Conservation (phyloP, 2,888 invertebrate species). For the Pharmacophagus antenor region DNA sequence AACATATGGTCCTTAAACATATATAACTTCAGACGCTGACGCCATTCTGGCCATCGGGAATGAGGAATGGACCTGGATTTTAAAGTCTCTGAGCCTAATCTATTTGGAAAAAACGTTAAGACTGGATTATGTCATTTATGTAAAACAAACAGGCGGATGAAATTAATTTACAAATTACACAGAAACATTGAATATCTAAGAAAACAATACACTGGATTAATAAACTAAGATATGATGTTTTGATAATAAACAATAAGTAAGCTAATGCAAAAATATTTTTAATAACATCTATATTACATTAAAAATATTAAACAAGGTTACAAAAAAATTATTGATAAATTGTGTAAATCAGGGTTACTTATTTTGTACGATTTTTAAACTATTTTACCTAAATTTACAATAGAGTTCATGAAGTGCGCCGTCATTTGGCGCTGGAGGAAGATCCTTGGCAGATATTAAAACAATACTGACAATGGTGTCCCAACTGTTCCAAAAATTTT, state of each 20-base stretch:
- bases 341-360: no score
- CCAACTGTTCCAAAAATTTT: constrained; percentile 33
- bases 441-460: constrained; percentile 59
- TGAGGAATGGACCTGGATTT: constrained; percentile 58
- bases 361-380: neutral
- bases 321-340: no score
- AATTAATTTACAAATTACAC: no score
- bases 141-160: no score
- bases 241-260: no score
- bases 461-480: constrained; percentile 57
- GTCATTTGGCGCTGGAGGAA: constrained; percentile 57
- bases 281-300: no score
- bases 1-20: constrained; percentile 52
- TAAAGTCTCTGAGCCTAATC: constrained; percentile 56
- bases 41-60: constrained; percentile 59
- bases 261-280: neutral
- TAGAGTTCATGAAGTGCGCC: constrained; percentile 53
- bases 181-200: no score
- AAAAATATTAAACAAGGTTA: no score
- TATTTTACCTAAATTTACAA: constrained; percentile 61
- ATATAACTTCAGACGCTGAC: constrained; percentile 58
- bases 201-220: constrained; percentile 5
- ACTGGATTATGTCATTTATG: no score
- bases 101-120: constrained; percentile 37
- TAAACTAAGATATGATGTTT: neutral